Percentiles rank a stretch among this genome's conserved stretches.
Evolutionary conservation across 2,113 vertebrate genomes (phyloP).

Genomic region (Pelodiscus sinensis): DNA sequence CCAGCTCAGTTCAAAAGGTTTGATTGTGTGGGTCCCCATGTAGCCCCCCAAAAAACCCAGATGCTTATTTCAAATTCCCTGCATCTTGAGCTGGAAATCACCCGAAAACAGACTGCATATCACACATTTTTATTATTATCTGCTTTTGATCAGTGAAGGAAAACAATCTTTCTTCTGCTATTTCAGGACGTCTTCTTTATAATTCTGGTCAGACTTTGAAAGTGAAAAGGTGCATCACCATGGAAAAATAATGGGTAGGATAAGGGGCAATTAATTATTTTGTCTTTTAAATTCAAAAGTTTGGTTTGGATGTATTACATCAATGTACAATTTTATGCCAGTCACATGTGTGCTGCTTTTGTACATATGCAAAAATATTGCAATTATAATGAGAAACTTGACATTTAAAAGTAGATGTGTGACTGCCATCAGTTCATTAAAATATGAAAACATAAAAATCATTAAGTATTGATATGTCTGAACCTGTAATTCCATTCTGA

Average conservation of each 20-base stretch:
- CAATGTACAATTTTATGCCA: background rate
- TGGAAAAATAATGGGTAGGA: fast-evolving
- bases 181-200: background rate
- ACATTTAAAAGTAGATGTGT: background rate
- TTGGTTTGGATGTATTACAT: background rate
- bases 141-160: background rate
- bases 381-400: background rate
- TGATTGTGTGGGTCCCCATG: fast-evolving
- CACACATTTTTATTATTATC: fast-evolving
- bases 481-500: background rate
- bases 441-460: background rate
- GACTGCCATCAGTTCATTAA: background rate
- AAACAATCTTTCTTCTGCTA: background rate
- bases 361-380: fast-evolving
- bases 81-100: background rate
- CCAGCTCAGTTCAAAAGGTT: fast-evolving
- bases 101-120: background rate
- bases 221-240: fast-evolving
- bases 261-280: background rate
- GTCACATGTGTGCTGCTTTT: background rate
- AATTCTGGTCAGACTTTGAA: background rate
- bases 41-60: background rate
- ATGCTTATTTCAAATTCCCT: fast-evolving
- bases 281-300: fast-evolving
- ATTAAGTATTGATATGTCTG: background rate